A percentile compares a stretch with the other conserved stretches of the same genome.
phyloP scores from a whole-genome alignment of 2,888 invertebrate genomes.

The Aspidiotus destructor region DNA sequence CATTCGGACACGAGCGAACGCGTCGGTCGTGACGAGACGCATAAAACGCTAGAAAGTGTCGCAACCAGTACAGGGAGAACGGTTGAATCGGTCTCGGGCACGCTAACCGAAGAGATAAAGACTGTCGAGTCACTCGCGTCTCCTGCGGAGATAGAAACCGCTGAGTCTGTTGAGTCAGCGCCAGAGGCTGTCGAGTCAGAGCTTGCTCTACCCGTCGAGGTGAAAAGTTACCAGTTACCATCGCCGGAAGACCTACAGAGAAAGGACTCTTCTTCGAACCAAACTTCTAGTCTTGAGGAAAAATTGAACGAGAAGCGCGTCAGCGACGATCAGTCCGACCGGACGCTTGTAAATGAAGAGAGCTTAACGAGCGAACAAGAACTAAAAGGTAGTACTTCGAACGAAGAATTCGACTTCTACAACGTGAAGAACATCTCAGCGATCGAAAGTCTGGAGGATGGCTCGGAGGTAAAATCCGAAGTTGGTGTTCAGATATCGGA shows the following conservation, averaged over 20 bases:
- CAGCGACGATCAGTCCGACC: neutral
- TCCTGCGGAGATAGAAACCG: too few species aligned
- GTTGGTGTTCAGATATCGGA: neutral
- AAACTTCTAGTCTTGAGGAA: neutral
- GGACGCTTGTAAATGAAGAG: neutral
- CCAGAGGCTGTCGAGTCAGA: neutral
- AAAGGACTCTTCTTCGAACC: neutral
- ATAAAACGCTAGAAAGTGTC: neutral
- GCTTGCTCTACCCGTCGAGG: neutral
- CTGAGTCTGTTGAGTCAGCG: neutral
- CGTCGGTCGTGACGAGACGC: neutral
- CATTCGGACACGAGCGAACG: slow-evolving; percentile 9
- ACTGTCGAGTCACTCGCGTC: neutral
- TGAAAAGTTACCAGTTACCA: neutral
- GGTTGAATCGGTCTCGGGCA: neutral
- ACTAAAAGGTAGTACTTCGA: neutral
- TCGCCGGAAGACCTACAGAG: neutral
- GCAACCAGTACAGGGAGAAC: neutral
- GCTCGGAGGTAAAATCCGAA: neutral
- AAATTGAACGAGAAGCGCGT: neutral
- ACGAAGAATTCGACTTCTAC: slow-evolving; percentile 6
- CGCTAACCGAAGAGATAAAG: neutral
- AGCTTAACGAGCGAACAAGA: neutral
- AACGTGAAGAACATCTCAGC: slow-evolving; percentile 18
- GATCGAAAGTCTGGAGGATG: slow-evolving; percentile 14